Base-by-base conservation (phyloP, 2,797 vertebrate genomes). In the Lophotriccus pileatus region DNA sequence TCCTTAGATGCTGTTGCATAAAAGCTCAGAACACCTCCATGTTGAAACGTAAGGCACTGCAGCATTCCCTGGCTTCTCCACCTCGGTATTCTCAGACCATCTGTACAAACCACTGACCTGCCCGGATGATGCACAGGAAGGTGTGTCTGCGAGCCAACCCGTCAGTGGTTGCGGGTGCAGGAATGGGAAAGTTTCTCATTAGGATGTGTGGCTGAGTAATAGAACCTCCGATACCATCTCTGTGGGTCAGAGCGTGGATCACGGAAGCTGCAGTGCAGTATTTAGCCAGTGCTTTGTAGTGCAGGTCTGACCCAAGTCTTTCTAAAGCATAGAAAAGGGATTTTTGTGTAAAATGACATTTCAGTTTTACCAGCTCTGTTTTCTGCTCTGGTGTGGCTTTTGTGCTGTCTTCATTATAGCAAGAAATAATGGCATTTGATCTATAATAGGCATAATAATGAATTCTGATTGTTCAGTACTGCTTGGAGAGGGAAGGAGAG, bases 1-100 rank as follows among this genome's bases (percentile, higher is more conserved):
- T 96, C 91, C 83, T 88, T 84, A 92, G 64, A 52, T 95, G 86
- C 59, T 79, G 85, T 94, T 95, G 92, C 93, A 96, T 70, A 95
- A 94, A 96, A 92, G 44, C 85, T 53, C 77, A 41, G 76, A 84
- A 81, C 84, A 66, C 49, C n/a, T 94, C 53, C 56, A 4, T 55
- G 80, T 58, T 79, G 91, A 75, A 96, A 86, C 0, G 0, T 41
- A 82, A 86, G 84, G 84, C 69, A 28, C 89, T 74, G 34, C 83
- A 86, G 78, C 49, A 52, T 93, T 93, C 79, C 67, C 86, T 41
- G 80, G 25, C 46, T 83, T 84, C 64, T 74, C 63, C 47, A 1
- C 50, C 2, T 18, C 14, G 37, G 50, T 62, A 34, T 74, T 88
- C 37, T 78, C 84, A 44, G 59, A 41, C 56, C 84, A 66, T 72